These are phyloP conservation scores for Micromussa lordhowensis DNA, from an alignment of 92 coral and sea anemone genomes.

Conservation along the genomic window DNA sequence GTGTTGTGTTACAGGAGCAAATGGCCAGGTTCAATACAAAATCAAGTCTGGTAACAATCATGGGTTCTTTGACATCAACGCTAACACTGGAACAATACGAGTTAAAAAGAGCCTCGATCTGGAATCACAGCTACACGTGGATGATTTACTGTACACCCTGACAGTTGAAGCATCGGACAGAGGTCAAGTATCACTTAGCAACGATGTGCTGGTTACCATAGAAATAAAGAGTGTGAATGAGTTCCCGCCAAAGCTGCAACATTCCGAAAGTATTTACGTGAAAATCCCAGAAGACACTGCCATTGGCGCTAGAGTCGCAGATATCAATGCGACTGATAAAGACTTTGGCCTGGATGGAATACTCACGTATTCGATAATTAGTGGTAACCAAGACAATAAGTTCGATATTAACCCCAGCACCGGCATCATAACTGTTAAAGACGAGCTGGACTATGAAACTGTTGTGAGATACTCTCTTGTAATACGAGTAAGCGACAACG, in stretches of 20 bases:
- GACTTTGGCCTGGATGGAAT: slow-evolving; percentile 87
- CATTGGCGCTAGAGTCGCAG: slow-evolving; percentile 44
- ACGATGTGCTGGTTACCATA: slow-evolving; percentile 67
- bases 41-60: slow-evolving; percentile 78
- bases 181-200: slow-evolving; percentile 78
- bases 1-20: slow-evolving; percentile 48
- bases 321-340: slow-evolving; percentile 75
- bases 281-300: slow-evolving; percentile 51
- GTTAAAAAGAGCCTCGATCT: slow-evolving; percentile 77
- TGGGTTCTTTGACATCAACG: slow-evolving; percentile 69
- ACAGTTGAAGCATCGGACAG: slow-evolving; percentile 71
- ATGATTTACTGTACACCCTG: slow-evolving; percentile 77
- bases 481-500: slow-evolving; percentile 62
- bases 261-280: slow-evolving; percentile 50
- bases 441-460: slow-evolving; percentile 69
- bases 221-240: slow-evolving; percentile 85
- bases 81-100: slow-evolving; percentile 66
- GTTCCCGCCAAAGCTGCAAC: slow-evolving; percentile 73
- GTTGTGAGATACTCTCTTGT: slow-evolving; percentile 66
- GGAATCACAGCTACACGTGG: slow-evolving; percentile 82
- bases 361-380: slow-evolving; percentile 58
- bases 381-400: slow-evolving; percentile 67
- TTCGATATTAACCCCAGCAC: slow-evolving; percentile 72
- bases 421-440: slow-evolving; percentile 69
- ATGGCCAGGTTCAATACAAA: slow-evolving; percentile 68